These are phyloP conservation scores for Procavia capensis DNA, from an alignment of 2,113 vertebrate species.

Conservation along the genomic window DNA sequence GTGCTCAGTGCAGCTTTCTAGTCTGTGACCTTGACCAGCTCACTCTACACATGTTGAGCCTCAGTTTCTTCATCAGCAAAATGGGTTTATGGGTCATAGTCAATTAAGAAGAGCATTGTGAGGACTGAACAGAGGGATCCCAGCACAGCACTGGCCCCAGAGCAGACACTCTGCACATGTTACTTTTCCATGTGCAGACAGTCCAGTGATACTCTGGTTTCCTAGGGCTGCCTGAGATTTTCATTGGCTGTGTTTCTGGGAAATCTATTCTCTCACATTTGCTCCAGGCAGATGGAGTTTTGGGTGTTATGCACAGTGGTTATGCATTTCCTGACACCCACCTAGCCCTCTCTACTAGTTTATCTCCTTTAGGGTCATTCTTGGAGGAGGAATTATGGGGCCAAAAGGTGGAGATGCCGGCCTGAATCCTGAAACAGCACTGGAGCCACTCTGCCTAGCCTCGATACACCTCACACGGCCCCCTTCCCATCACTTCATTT, in stretches of 20 bases:
- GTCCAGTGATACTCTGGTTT: too few species aligned
- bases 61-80: neutral
- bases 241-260: too few species aligned
- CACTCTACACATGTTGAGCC: rapidly evolving
- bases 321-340: neutral
- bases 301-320: neutral
- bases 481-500: neutral
- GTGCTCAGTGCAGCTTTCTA: neutral
- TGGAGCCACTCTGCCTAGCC: rapidly evolving
- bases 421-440: neutral
- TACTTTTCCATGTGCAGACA: rapidly evolving
- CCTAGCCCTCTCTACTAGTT: neutral
- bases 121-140: too few species aligned
- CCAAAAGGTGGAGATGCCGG: neutral
- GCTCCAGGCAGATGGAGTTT: too few species aligned
- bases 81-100: neutral
- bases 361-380: neutral
- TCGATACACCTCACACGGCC: neutral
- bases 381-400: neutral
- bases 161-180: neutral
- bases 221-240: too few species aligned
- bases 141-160: neutral
- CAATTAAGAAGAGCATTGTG: neutral
- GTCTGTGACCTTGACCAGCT: neutral
- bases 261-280: neutral